Conservation (phyloP, 2,113 vertebrate genomes). For the Ceyx cyanopectus region DNA sequence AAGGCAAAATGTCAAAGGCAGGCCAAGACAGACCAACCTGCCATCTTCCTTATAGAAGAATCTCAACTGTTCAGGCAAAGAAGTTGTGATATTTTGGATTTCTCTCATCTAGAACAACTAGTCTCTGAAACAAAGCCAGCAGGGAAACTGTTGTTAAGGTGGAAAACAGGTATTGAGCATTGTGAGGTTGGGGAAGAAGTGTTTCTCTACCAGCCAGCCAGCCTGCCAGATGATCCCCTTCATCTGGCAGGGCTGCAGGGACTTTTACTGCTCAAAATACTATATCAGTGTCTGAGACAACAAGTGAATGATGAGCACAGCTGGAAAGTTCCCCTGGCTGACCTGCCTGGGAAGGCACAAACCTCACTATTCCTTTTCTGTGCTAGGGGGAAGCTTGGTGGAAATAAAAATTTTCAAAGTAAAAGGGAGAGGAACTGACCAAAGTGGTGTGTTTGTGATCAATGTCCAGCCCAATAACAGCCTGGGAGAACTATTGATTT, state of each 20-base stretch:
- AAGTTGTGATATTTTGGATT: not conserved
- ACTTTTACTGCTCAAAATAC: slow-evolving; percentile 10
- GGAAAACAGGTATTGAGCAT: not conserved
- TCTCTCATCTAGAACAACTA: not conserved
- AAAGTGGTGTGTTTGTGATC: not conserved
- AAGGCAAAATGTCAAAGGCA: not conserved
- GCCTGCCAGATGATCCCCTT: not conserved
- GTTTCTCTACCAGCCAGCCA: not conserved
- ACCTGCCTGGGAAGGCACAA: not conserved
- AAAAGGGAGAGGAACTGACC: no score
- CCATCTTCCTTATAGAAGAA: not conserved
- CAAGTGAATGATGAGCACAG: not conserved
- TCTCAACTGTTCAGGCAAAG: not conserved
- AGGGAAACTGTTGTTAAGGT: not conserved
- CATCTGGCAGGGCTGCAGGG: not conserved
- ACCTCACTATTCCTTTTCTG: not conserved
- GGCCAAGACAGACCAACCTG: not conserved
- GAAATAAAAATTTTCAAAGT: no score
- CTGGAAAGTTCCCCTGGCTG: slow-evolving; percentile 7
- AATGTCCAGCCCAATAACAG: not conserved
- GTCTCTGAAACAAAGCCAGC: not conserved
- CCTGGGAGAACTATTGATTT: not conserved
- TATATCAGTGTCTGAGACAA: slow-evolving; percentile 8
- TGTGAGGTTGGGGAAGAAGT: not conserved
- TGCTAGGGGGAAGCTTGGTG: not conserved